Evolutionary conservation across 2,113 vertebrate species (phyloP), one percentile per base, ranked within the genome.

Genomic region (Microtus montanus): DNA sequence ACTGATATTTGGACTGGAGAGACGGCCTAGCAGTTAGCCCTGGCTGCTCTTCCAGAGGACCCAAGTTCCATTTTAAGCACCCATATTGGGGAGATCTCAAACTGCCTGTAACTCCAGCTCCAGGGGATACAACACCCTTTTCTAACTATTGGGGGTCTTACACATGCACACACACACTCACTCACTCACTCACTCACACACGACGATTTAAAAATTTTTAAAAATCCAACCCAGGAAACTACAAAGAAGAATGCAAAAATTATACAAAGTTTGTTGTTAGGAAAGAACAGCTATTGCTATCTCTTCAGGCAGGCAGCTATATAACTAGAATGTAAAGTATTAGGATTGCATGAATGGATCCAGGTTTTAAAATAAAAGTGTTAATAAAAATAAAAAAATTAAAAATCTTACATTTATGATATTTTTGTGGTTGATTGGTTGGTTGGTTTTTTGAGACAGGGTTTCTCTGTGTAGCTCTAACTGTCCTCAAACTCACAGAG

Each of bases 171-270:
- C 35, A n/a, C 5, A 38, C 70, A 38, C 52, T 9, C 35, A 71
- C 19, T 41, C 71, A 41, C n/a, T 2, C n/a, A 41, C n/a, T n/a
- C 35, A 74, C 19, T 41, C 71, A 41, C 71, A 74, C 38, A 41
- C 52, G 0, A 73, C 71, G 24, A 38, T 41, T 73, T 44, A 41
- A 74, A 44, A 2, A 7, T 35, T 70, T 70, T 70, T 49, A 49
- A 49, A 49, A 49, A 49, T 10, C 47, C 47, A 49, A 49, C 47
- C 47, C 2, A 85, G 64, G 77, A 88, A 84, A 75, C 12, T 38
- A 80, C 26, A 64, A 92, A 88, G 58, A 77, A 87, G 20, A 87
- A 41, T 20, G 35, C 7, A 90, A 95, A 94, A 90, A 52, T 38
- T 41, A 79, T n/a, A 49, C 12, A 68, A 61, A 90, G n/a, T 74